phyloP scores from a whole-genome alignment of 2,113 vertebrate genomes.

The Actenoides lindsayi region DNA sequence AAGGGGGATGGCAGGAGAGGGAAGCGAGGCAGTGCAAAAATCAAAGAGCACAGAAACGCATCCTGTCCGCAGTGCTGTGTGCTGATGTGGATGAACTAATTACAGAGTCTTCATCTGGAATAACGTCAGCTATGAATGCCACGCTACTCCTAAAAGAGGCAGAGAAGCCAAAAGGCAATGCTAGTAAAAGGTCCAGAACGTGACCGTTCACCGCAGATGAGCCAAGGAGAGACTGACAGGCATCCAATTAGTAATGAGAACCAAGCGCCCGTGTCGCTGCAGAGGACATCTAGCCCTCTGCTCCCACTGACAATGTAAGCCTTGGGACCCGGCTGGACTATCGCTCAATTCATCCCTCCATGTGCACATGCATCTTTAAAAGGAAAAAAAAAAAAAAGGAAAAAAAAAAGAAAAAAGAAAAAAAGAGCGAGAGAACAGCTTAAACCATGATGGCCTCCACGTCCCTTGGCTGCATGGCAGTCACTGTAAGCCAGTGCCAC shows the following conservation, averaged over 20 bases:
- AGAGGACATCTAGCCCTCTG: not conserved
- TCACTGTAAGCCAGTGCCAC: not conserved
- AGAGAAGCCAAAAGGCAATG: not conserved
- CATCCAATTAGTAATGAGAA: not conserved
- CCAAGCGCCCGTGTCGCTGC: fast-evolving
- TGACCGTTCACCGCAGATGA: not conserved
- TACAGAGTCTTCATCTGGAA: not conserved
- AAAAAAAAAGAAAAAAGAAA: no score
- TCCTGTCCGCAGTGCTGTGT: not conserved
- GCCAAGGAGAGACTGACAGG: not conserved
- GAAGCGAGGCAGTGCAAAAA: not conserved
- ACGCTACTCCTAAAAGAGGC: fast-evolving
- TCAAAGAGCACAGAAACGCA: not conserved
- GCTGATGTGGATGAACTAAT: not conserved
- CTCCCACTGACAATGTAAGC: not conserved
- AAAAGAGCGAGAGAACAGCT: not conserved
- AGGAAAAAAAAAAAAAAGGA: not conserved
- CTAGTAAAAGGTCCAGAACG: not conserved
- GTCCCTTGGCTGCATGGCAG: not conserved
- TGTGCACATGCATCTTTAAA: not conserved
- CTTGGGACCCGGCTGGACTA: not conserved
- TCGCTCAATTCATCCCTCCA: not conserved
- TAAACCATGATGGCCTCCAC: not conserved
- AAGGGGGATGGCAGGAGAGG: not conserved
- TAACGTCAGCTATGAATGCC: not conserved